Base-by-base conservation (phyloP, 1,140 invertebrate species). In the Pseudomyrmex sp. region DNA sequence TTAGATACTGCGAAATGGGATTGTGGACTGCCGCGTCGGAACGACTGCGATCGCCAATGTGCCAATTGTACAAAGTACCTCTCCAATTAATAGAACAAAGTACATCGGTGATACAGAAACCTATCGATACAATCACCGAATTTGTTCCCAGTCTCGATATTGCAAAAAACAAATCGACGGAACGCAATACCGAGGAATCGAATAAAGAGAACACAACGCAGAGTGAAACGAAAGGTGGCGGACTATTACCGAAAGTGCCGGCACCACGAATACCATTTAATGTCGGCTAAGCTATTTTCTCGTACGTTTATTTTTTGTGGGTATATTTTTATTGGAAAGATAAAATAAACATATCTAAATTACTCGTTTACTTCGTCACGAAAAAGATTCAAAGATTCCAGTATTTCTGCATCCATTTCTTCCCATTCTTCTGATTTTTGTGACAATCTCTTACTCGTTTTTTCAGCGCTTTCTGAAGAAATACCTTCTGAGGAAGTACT, bases 1-100 rank as follows among this genome's bases (percentile, higher is more conserved):
- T 82, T n/a, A 93, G 91, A 66, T 92, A 91, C 88, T 96, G 96
- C 83, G 94, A 96, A 91, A 95, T 96, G 91, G 96, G 94, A 54
- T 88, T 96, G 0, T 95, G 96, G 95, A 94, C 95, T 0, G 96
- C 95, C 20, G 89, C 95, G 0, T 88, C 93, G 2, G 92, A 95
- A 68, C 92, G 95, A 75, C 87, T 96, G 8, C 93, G 94, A 86
- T 95, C 95, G 69, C 88, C 93, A 0, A 88, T 91, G 13, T 96
- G 96, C 77, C 90, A 69, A 50, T 69, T 92, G 4, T 83, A 91
- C 10, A 73, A 83, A 83, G 86, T 76, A 13, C 91, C 87, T 48
- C 4, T 89, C 0, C 73, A 91, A 82, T 88, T 85, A 54, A 85
- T 90, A 9, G 15, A 83, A 1, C 54, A 89, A 74, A 61, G 23